phyloP scores from a whole-genome alignment of 2,888 invertebrate genomes.

The Rhagonycha fulva region DNA sequence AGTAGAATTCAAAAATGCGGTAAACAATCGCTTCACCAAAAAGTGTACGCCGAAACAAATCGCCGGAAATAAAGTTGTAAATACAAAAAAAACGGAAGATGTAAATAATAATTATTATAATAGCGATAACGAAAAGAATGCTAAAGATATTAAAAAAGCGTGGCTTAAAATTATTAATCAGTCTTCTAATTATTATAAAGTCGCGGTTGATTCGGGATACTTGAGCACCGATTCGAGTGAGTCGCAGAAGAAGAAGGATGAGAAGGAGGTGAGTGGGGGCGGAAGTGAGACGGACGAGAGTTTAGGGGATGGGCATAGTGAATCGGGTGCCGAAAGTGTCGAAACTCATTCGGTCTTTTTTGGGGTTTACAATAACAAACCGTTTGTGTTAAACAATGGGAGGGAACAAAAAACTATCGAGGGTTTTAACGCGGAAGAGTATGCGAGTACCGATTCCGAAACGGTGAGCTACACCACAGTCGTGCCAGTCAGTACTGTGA shows the following conservation, averaged over 20 bases:
- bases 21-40: conserved; percentile 44
- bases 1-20: conserved; percentile 41
- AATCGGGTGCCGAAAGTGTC: conserved; percentile 85
- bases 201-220: conserved; percentile 77
- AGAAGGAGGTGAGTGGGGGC: conserved; percentile 49
- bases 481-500: conserved; percentile 38
- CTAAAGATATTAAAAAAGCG: conserved; percentile 42
- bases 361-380: conserved; percentile 65
- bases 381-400: conserved; percentile 37
- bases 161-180: conserved; percentile 42
- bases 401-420: conserved; percentile 36
- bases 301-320: conserved; percentile 77
- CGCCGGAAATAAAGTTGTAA: not conserved
- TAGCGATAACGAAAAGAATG: conserved; percentile 7
- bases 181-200: conserved; percentile 24
- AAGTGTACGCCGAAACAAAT: not conserved
- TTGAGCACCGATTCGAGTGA: conserved; percentile 80
- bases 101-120: conserved; percentile 14
- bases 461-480: conserved; percentile 57
- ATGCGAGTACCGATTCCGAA: conserved; percentile 55
- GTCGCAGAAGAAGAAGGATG: conserved; percentile 57
- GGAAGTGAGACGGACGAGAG: conserved; percentile 78
- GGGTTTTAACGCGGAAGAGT: conserved; percentile 41
- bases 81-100: not conserved
- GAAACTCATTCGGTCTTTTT: conserved; percentile 88